phyloP scores from a whole-genome alignment of 2,888 invertebrate genomes.

The Onchidella celtica region DNA sequence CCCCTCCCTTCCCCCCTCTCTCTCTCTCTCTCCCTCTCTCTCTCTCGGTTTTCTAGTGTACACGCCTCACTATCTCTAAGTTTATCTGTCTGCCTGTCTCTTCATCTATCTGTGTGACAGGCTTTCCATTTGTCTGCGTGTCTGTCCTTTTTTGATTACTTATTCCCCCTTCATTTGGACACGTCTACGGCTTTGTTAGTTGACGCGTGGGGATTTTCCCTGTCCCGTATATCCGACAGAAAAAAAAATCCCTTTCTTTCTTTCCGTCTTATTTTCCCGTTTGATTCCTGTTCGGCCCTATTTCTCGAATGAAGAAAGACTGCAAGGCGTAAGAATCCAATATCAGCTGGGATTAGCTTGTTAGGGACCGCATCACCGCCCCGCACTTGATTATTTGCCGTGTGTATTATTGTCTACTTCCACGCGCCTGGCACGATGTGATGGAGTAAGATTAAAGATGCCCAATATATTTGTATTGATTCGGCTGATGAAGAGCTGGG shows the following conservation, averaged over 20 bases:
- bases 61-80: background rate
- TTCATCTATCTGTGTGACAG: background rate
- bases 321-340: background rate
- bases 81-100: background rate
- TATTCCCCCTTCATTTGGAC: background rate
- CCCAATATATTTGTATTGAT: constrained; percentile 1
- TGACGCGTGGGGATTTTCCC: no score
- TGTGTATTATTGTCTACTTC: background rate
- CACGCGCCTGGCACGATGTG: background rate
- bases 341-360: background rate
- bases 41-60: background rate
- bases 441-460: background rate
- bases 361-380: constrained; percentile 7
- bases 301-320: background rate
- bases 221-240: no score
- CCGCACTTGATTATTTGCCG: background rate
- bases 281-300: background rate
- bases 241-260: no score
- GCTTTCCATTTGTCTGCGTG: background rate
- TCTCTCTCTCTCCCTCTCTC: background rate
- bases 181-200: no score
- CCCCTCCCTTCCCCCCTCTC: background rate
- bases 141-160: background rate
- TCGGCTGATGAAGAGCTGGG: background rate
- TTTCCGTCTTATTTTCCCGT: background rate